Base-by-base conservation (phyloP, 2,888 invertebrate species). In the Habroteleia sp. region DNA sequence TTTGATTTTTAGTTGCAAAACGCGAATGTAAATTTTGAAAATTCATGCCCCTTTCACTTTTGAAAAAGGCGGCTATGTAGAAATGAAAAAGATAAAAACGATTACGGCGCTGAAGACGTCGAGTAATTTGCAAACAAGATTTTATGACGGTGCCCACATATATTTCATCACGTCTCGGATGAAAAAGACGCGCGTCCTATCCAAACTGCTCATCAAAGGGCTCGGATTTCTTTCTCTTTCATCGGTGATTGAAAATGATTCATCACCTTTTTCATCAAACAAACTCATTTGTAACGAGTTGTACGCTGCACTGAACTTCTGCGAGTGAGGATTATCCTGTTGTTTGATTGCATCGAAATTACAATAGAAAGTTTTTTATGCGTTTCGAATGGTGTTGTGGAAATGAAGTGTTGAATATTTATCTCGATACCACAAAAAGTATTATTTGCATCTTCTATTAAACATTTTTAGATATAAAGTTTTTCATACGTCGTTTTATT, bases 81-180 rank as follows among this genome's bases (percentile, higher is more conserved):
- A 46, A 48, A 31, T 31, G 2, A 8, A 41, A 31, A 35, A 10
- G 52, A 52, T 35, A 39, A 52, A 35, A 33, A 41, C 10, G 14
- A 50, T 20, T 33, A 63, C 14, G 35, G 13, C 14, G 58, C 60
- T 39, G 66, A 66, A 66, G 33, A 72, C 16, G 48, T 2, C 29
- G 33, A 50, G 42, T 31, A 52, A 73, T 65, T 65, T 65, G 65
- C 72, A 63, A 41, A 48, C 37, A 50, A 62, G 56, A 48, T 50
- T 58, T 46, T 48, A 63, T 71, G 62, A 46, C 33, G 56, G 62
- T 62, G 71, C 71, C 71, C 71, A 71, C 71, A 71, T 71, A 35
- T 10, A 27, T 60, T 56, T 71, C 62, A 62, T 62, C 71, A 63
- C 54, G 17, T 46, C 13, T 44, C 52, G 39, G 16, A 44, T 54